Conservation (phyloP, 2,888 invertebrate genomes). For the Unio delphinus region DNA sequence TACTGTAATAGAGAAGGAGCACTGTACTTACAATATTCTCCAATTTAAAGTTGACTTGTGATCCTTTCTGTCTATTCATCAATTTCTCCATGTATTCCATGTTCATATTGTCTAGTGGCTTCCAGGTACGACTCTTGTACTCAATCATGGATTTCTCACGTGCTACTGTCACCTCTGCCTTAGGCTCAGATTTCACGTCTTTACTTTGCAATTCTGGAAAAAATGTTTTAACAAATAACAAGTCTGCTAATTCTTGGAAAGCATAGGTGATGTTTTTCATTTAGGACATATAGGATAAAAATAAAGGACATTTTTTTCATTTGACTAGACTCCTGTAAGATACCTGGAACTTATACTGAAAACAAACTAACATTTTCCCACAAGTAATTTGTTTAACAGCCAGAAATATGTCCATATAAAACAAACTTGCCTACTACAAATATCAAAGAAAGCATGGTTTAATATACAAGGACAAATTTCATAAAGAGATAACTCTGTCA, state of each 20-base stretch:
- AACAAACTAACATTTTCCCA: too few relatives aligned
- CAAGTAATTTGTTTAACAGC: too few relatives aligned
- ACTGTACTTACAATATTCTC: constrained; percentile 50
- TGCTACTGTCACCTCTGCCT: constrained; percentile 26
- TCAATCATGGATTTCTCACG: constrained; percentile 25
- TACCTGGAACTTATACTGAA: too few relatives aligned
- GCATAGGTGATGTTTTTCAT: too few relatives aligned
- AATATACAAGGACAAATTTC: not conserved
- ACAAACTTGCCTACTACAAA: too few relatives aligned
- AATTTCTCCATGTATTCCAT: constrained; percentile 51
- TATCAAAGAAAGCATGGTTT: too few relatives aligned
- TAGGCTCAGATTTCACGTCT: constrained; percentile 31
- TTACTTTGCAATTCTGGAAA: constrained; percentile 37
- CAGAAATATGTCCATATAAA: too few relatives aligned
- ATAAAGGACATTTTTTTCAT: too few relatives aligned
- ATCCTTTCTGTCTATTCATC: constrained; percentile 33
- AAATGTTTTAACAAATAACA: not conserved
- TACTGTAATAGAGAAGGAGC: too few relatives aligned
- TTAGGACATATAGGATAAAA: too few relatives aligned
- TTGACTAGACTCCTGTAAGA: too few relatives aligned
- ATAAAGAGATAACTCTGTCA: constrained; percentile 14
- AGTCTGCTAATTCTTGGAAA: not conserved
- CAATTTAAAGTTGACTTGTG: constrained; percentile 42
- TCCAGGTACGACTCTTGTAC: constrained; percentile 53
- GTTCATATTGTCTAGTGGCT: constrained; percentile 66